Evolutionary conservation across 2,888 invertebrate genomes (phyloP).

Genomic region (Gymnocheta viridis): DNA sequence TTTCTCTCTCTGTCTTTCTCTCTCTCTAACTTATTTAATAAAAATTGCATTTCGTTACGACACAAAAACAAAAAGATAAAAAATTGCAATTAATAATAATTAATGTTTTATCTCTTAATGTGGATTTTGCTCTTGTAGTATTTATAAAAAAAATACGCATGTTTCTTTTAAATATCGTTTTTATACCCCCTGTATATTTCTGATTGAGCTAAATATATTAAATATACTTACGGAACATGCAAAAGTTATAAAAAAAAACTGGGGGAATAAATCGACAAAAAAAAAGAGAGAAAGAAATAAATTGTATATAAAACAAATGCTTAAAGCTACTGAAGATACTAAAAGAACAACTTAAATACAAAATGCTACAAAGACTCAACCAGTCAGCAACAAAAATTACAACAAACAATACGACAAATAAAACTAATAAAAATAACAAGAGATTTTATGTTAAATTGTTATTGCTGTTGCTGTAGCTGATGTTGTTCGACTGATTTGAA

Average conservation of each 20-base stretch:
- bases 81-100: constrained; percentile 80
- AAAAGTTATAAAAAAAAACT: not conserved
- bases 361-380: constrained; percentile 37
- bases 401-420: constrained; percentile 58
- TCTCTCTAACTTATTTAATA: not conserved
- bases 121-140: constrained; percentile 18
- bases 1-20: not conserved
- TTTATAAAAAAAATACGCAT: constrained; percentile 43
- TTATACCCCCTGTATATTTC: constrained; percentile 22
- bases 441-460: constrained; percentile 61
- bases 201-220: constrained; percentile 35
- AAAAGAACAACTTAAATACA: constrained; percentile 45
- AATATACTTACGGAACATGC: constrained; percentile 3
- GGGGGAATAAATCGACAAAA: not conserved
- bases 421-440: constrained; percentile 61
- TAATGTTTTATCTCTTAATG: constrained; percentile 78
- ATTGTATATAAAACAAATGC: constrained; percentile 63
- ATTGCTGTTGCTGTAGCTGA: constrained; percentile 27
- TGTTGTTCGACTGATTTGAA: constrained; percentile 30
- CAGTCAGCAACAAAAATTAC: constrained; percentile 37
- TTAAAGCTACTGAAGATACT: constrained; percentile 65
- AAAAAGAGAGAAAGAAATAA: constrained; percentile 15
- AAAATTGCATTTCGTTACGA: constrained; percentile 59
- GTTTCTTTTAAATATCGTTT: constrained; percentile 23
- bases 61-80: constrained; percentile 71